Evolutionary conservation across 2,797 vertebrate species (phyloP), one percentile per base, ranked within the genome.

Genomic region (Hyperoplus immaculatus): DNA sequence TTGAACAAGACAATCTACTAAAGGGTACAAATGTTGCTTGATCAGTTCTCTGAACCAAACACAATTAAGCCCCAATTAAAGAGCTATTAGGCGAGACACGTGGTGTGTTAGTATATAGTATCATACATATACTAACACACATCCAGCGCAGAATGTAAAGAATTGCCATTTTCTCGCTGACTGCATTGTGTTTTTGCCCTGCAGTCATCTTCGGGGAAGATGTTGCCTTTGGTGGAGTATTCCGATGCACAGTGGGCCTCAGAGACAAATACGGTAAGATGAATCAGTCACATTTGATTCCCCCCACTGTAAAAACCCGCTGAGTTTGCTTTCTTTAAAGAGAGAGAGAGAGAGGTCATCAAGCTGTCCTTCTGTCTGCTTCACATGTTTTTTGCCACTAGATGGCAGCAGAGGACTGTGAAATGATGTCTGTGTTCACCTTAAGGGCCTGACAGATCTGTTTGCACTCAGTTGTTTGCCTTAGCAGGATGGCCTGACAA

Each of bases 181-280:
- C 49, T 76, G 43, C 72, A 3, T 47, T 64, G 4, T 79, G 6
- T 83, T 49, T 91, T 41, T 92, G 69, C 87, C 29, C 88, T 92
- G n/a, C 92, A 99, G 98, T 99, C 53, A 94, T 99, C 89, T 99
- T 99, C 92, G 98, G 98, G 64, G 98, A 99, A 92, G 98, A 99
- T 45, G 98, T 99, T 72, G 97, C 98, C 66, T 99, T 99, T 76
- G 98, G 98, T 65, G 98, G 98, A 80, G 98, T 99, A 16, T 99
- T 99, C 88, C 95, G 98, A 82, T 99, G 98, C 91, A 99, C 98
- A 1, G 97, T 99, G 88, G 98, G 98, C 16, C 96, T 99, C 57
- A 77, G 97, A 91, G 98, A 99, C 93, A 99, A 99, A 92, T 99
- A 98, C 46, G 98, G 98, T 99, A 88, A 96, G 96, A 56, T 18